Percentiles rank a stretch among this genome's conserved stretches.
These are phyloP conservation scores for Myiozetetes cayanensis DNA, from an alignment of 2,113 vertebrate genomes.

Conservation along the genomic window DNA sequence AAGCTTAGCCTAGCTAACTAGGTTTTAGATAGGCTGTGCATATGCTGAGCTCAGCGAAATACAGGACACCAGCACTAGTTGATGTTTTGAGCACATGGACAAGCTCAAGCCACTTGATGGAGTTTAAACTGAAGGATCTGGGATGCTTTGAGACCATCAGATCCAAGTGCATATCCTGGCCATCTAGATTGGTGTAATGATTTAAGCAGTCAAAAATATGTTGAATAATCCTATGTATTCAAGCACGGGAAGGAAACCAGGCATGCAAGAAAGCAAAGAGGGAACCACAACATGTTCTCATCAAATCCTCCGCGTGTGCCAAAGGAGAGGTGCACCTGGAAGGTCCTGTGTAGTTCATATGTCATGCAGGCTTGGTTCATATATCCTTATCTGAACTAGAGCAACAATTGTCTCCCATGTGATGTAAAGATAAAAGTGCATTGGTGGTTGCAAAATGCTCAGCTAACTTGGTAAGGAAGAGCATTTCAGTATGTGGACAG, in stretches of 20 bases:
- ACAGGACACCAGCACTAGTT: not conserved
- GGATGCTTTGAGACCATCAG: not conserved
- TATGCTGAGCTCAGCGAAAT: not conserved
- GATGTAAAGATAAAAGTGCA: not conserved
- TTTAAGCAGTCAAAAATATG: not conserved
- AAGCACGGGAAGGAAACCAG: not conserved
- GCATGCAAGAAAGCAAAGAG: not conserved
- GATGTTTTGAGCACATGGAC: accelerated
- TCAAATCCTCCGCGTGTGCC: not conserved
- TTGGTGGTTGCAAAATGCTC: not conserved
- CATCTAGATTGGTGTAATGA: not conserved
- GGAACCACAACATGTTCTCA: not conserved
- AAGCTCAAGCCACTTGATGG: not conserved
- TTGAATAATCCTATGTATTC: not conserved
- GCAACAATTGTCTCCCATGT: not conserved
- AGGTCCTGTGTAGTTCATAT: not conserved
- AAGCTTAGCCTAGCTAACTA: not conserved
- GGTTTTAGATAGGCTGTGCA: not conserved
- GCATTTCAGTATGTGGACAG: not conserved
- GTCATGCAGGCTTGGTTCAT: not conserved
- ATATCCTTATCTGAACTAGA: accelerated
- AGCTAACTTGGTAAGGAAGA: not conserved
- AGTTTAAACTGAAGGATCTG: not conserved
- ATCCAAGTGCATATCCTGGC: not conserved
- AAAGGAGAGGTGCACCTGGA: not conserved